A percentile compares a stretch with the other conserved stretches of the same genome.
phyloP scores from a whole-genome alignment of 92 coral and sea anemone genomes.

The Ricordea florida region DNA sequence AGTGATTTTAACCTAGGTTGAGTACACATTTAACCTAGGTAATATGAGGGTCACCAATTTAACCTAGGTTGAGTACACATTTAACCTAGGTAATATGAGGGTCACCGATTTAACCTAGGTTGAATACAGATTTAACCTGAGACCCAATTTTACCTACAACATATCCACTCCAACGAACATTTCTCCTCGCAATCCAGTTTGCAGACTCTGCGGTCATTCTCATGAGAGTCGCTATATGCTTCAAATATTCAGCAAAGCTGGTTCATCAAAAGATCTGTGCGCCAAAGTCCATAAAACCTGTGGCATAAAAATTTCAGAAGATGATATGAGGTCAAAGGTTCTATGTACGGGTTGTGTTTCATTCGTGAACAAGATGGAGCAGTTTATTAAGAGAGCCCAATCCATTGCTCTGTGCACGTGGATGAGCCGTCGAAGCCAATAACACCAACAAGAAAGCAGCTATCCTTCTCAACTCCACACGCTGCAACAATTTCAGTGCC shows the following conservation, averaged over 20 bases:
- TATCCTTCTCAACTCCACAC: neutral
- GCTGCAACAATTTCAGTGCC: too few relatives aligned
- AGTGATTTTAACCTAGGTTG: too few relatives aligned
- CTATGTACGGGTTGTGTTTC: constrained; percentile 26
- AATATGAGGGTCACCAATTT: too few relatives aligned
- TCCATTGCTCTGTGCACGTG: neutral
- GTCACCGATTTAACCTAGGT: too few relatives aligned
- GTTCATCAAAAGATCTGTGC: neutral
- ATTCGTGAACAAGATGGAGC: neutral
- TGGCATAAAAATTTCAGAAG: constrained; percentile 15
- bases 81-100: too few relatives aligned
- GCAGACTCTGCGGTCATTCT: constrained; percentile 28
- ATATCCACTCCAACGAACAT: too few relatives aligned
- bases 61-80: too few relatives aligned
- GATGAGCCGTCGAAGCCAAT: constrained; percentile 42
- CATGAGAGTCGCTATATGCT: constrained; percentile 13
- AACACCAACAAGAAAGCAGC: constrained; percentile 11
- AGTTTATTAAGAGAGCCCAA: constrained; percentile 2
- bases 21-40: too few relatives aligned
- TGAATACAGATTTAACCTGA: too few relatives aligned
- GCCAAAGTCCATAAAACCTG: constrained; percentile 2
- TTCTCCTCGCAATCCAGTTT: constrained; percentile 9
- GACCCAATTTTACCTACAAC: too few relatives aligned
- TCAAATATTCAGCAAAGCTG: constrained; percentile 10
- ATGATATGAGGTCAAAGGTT: neutral